Evolutionary conservation across 2,113 vertebrate species (phyloP).

Genomic region (Chaenocephalus aceratus): DNA sequence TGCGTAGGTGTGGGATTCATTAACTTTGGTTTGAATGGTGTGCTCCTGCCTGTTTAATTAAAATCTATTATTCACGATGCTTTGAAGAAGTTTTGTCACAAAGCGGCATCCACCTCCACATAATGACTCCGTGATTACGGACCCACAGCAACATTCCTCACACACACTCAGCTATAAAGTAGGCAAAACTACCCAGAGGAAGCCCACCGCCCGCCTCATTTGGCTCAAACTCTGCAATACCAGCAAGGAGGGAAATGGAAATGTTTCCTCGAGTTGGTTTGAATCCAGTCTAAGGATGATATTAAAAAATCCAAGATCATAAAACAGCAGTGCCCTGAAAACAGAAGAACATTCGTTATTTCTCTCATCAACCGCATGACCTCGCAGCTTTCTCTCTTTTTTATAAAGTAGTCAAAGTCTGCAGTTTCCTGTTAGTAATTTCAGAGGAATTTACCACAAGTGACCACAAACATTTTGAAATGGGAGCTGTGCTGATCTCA

Average conservation of each 20-base stretch:
- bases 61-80: slow-evolving; percentile 48
- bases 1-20: slow-evolving; percentile 33
- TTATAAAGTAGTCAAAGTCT: neutral
- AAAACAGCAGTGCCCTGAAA: neutral
- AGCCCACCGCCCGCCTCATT: slow-evolving; percentile 25
- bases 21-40: slow-evolving; percentile 19
- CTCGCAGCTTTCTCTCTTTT: neutral
- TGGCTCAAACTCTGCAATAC: slow-evolving; percentile 17
- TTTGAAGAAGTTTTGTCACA: slow-evolving; percentile 46
- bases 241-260: slow-evolving; percentile 8
- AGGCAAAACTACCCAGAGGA: slow-evolving; percentile 17
- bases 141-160: slow-evolving; percentile 47
- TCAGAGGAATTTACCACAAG: slow-evolving; percentile 59
- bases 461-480: slow-evolving; percentile 58
- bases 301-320: slow-evolving; percentile 2
- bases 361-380: neutral
- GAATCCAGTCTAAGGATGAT: slow-evolving; percentile 1
- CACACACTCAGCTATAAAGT: slow-evolving; percentile 16
- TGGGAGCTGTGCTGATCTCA: slow-evolving; percentile 30
- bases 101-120: slow-evolving; percentile 35
- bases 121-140: slow-evolving; percentile 45
- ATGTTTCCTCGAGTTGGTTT: slow-evolving; percentile 8
- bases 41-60: slow-evolving; percentile 24
- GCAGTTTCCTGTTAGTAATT: slow-evolving; percentile 65
- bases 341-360: neutral